Conservation (phyloP, 2,888 invertebrate genomes). For the Mechanitis messenoides region DNA sequence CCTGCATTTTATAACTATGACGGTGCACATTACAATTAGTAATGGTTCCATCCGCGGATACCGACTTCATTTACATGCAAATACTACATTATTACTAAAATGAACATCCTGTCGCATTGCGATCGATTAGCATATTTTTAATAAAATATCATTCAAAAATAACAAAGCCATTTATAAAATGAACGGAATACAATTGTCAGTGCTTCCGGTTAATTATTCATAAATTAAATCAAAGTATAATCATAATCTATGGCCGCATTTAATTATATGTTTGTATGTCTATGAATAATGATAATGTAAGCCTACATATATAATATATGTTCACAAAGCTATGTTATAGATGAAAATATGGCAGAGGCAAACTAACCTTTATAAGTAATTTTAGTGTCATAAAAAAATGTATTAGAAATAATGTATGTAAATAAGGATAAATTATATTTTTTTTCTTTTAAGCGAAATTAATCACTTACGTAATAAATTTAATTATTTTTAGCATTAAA, state of each 20-base stretch:
- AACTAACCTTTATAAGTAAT: no score
- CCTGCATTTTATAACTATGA: conserved; percentile 55
- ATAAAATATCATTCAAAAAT: conserved; percentile 63
- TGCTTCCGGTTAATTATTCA: conserved; percentile 71
- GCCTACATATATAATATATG: not conserved
- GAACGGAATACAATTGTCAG: conserved; percentile 60
- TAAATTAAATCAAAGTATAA: conserved; percentile 64
- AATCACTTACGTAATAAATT: no score
- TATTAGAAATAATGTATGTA: no score
- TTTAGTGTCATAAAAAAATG: no score
- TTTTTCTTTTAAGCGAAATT: no score
- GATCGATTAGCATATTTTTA: conserved; percentile 76
- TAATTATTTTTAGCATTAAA: no score
- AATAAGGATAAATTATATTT: no score
- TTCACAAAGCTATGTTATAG: not conserved
- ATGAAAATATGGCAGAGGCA: no score
- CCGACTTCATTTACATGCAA: conserved; percentile 70
- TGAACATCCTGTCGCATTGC: conserved; percentile 66
- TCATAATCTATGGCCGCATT: conserved; percentile 51
- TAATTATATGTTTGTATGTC: conserved; percentile 48
- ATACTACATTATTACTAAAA: conserved; percentile 71
- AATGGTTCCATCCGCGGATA: conserved; percentile 67
- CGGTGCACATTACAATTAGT: conserved; percentile 62
- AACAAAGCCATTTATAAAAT: conserved; percentile 64
- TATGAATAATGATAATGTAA: conserved; percentile 28